Conservation (phyloP, 2,888 invertebrate species). For the Xestia xanthographa region DNA sequence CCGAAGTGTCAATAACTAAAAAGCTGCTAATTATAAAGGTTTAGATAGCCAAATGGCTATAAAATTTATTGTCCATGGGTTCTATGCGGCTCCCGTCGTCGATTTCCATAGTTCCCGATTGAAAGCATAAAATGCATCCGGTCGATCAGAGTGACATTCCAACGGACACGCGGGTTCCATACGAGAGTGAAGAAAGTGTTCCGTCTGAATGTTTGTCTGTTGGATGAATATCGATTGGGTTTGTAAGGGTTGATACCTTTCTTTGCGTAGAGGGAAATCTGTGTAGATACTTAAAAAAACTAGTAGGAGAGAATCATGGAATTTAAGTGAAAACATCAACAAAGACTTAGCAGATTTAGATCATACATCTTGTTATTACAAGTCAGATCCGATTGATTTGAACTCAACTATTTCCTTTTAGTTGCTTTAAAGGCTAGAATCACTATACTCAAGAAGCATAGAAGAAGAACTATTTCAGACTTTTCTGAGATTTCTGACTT, state of each 20-base stretch:
- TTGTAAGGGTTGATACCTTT: slow-evolving; percentile 38
- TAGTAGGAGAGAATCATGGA: no score
- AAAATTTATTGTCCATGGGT: slow-evolving; percentile 60
- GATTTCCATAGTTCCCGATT: slow-evolving; percentile 63
- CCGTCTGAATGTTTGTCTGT: slow-evolving; percentile 41
- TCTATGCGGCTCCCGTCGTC: slow-evolving; percentile 55
- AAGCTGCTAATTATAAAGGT: slow-evolving; percentile 61
- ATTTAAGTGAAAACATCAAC: neutral
- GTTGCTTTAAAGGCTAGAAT: neutral
- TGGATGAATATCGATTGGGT: slow-evolving; percentile 47
- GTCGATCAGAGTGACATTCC: slow-evolving; percentile 64
- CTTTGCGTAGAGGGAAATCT: neutral
- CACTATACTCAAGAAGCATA: no score
- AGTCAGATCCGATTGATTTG: neutral
- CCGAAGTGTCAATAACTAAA: slow-evolving; percentile 62
- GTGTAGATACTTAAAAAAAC: neutral
- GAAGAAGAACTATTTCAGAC: no score
- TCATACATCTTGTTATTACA: neutral
- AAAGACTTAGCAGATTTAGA: neutral
- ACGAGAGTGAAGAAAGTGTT: slow-evolving; percentile 53
- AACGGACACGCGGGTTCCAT: slow-evolving; percentile 52
- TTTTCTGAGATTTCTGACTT: no score
- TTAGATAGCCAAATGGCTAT: slow-evolving; percentile 54
- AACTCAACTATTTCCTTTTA: neutral
- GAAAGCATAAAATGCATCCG: slow-evolving; percentile 65